Evolutionary conservation across 2,888 invertebrate species (phyloP), one percentile per base, ranked within the genome.

Genomic region (Ophioninae sp.): DNA sequence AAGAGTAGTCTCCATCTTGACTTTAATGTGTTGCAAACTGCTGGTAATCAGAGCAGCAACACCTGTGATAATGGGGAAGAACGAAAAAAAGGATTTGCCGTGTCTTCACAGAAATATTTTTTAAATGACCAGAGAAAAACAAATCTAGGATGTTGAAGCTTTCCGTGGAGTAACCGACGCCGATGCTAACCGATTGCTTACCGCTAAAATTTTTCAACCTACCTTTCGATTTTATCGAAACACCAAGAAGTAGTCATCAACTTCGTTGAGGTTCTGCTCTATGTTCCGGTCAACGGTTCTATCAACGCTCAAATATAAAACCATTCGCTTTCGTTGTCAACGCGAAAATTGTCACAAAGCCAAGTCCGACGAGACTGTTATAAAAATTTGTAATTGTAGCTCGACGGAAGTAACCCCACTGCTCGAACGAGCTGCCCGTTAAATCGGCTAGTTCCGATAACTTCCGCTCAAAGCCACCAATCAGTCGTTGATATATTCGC

Each of bases 1-100:
- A 37, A 89, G 79, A 23, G 88, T 88, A 61, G 83, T 79, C 0
- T 90, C 87, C 89, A 89, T 88, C 89, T 90, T 50, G 13, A 13
- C 17, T 13, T 17, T 17, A 17, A 50, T 3, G 30, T 30, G 30
- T 30, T 30, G 30, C 30, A 30, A 30, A 30, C 30, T 3, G 3
- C 30, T 30, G 30, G 3, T 30, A 30, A 30, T 3, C 2, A 30
- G 30, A 30, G 3, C 30, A 30, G 30, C 30, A 30, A 30, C 50
- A 10, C 50, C 50, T 50, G 50, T 17, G 17, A 50, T 50, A 17
- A 17, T 50, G 50, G 13, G 17, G 17, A 17, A 50, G 17, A 3
- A 44, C 10, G 8, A 50, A 50, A 50, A 13, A 10, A 50, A 50
- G 13, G 50, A 50, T 17, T 17, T 10, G 50, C 17, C 17, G 50